Conservation (phyloP, 1,140 invertebrate species). For the Listronotus oregonensis region DNA sequence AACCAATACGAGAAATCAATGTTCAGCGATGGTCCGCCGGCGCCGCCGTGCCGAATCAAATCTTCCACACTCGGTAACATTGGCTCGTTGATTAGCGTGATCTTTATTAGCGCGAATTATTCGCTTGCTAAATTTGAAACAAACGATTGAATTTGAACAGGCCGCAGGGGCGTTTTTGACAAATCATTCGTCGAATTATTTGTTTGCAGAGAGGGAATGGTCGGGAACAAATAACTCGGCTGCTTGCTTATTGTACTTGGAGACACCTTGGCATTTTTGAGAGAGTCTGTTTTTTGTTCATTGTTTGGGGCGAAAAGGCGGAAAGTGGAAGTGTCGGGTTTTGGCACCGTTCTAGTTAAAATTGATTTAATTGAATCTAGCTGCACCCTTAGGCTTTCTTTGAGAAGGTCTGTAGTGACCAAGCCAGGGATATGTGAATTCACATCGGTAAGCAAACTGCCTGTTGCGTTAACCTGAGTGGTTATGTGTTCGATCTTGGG, state of each 20-base stretch:
- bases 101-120: constrained; percentile 1
- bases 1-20: constrained; percentile 5
- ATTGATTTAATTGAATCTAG: too few species aligned
- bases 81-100: constrained; percentile 1
- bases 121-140: constrained; percentile 1
- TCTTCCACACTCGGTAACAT: constrained; percentile 1
- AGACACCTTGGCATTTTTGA: too few species aligned
- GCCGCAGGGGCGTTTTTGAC: constrained; percentile 1
- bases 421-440: constrained; percentile 1
- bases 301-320: too few species aligned
- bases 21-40: constrained; percentile 2
- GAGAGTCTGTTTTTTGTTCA: too few species aligned
- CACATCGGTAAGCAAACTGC: constrained; percentile 1
- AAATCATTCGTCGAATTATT: too few species aligned
- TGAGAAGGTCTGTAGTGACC: constrained; percentile 1
- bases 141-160: constrained; percentile 1
- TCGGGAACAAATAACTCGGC: too few species aligned
- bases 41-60: constrained; percentile 1
- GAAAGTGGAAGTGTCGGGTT: too few species aligned
- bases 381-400: constrained; percentile 1
- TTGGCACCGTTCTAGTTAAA: too few species aligned
- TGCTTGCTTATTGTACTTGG: too few species aligned
- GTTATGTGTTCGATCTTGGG: constrained; percentile 1
- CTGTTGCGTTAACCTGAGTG: constrained; percentile 1
- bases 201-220: too few species aligned